Base-by-base conservation (phyloP, 2,888 invertebrate species). In the Amphipyra berbera region DNA sequence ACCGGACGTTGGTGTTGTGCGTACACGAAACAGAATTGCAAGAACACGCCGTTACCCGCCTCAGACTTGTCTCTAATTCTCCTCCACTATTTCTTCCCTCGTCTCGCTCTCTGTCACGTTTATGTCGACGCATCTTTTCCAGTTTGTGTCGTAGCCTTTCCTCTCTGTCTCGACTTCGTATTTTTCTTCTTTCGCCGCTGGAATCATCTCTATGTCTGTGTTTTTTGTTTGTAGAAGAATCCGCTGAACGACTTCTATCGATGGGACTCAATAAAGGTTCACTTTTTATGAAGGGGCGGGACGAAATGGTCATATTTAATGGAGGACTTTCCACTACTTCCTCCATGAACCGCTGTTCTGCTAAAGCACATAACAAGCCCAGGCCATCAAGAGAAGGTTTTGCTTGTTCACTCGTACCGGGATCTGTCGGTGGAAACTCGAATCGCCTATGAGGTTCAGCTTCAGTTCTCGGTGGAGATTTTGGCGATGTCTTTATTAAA, bases 281-380 rank as follows among this genome's bases (percentile, higher is more conserved):
- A 53, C 88, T 90, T 79, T 93, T 94, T 42, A 94, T 91, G 63
- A 90, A 92, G 7, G 90, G 88, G 72, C 87, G 87, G 70, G 90
- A 91, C 33, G 89, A 74, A 41, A 83, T 76, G 13, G 86, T 72
- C 14, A 78, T 65, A 61, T 52, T 82, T 38, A 76, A 76, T 33
- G 88, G 79, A 48, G 93, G 90, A 47, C 83, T 88, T 46, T 95
- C 95, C 1, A 89, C 95, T 0, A 96, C 97, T 87, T 98, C 98
- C 82, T 97, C 97, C 93, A 97, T 96, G 70, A 98, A 97, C 73
- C 97, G 95, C 83, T 98, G 98, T 83, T 98, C 98, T 0, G 98
- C 98, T 63, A 98, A 91, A 8, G 98, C 98, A 87, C 98, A 98
- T 30, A 98, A 89, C 37, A 98, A 88, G 56, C 97, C 97, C 13